These are phyloP conservation scores for Sciurus niger DNA, from an alignment of 2,113 vertebrate genomes.

Conservation along the genomic window DNA sequence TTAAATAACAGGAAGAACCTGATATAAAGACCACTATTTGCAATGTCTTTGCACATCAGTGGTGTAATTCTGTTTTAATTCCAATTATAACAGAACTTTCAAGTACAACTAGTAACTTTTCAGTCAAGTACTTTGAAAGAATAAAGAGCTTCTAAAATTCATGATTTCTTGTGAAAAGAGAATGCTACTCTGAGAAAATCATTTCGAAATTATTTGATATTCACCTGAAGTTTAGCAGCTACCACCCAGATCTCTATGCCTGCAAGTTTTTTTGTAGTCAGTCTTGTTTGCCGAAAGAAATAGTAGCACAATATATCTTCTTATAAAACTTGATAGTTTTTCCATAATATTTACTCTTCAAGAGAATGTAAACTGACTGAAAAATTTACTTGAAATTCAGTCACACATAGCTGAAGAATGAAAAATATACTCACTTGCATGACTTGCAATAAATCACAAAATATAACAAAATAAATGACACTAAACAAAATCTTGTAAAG, in stretches of 20 bases:
- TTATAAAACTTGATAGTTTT: slow-evolving; percentile 72
- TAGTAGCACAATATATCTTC: slow-evolving; percentile 39
- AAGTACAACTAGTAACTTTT: slow-evolving; percentile 19
- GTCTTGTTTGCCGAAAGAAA: slow-evolving; percentile 67
- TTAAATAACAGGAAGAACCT: neutral
- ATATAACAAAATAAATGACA: slow-evolving; percentile 29
- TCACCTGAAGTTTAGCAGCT: slow-evolving; percentile 5
- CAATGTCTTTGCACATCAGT: neutral
- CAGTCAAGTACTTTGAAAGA: neutral
- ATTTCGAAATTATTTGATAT: slow-evolving; percentile 64
- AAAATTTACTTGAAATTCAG: slow-evolving; percentile 72
- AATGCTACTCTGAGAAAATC: neutral
- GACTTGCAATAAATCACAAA: slow-evolving; percentile 52
- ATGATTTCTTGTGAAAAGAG: slow-evolving; percentile 16
- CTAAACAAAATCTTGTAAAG: slow-evolving; percentile 48
- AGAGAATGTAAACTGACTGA: slow-evolving; percentile 62
- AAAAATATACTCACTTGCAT: slow-evolving; percentile 35
- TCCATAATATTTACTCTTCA: slow-evolving; percentile 72
- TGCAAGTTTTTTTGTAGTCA: slow-evolving; percentile 5
- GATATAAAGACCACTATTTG: neutral
- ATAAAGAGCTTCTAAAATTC: neutral
- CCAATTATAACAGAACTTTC: neutral
- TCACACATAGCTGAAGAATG: slow-evolving; percentile 27
- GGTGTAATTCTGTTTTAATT: neutral
- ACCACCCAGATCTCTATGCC: neutral